These are phyloP conservation scores for Opisthocomus hoazin DNA, from an alignment of 2,113 vertebrate genomes.

Conservation along the genomic window DNA sequence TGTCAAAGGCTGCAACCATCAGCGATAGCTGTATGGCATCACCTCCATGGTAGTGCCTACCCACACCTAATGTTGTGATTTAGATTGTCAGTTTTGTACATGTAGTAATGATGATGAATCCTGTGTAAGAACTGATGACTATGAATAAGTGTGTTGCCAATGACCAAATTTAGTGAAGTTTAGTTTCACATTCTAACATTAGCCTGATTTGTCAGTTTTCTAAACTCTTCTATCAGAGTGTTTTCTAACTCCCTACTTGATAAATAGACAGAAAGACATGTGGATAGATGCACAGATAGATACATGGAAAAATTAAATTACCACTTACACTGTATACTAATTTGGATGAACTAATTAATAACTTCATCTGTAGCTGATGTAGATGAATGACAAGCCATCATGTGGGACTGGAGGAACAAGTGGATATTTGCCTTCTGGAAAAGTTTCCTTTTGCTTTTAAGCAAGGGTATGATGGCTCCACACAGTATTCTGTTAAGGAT, in stretches of 20 bases:
- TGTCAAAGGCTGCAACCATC: rapidly evolving
- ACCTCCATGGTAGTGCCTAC: neutral
- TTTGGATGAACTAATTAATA: neutral
- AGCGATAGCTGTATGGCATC: neutral
- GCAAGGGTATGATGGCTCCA: neutral
- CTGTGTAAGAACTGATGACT: neutral
- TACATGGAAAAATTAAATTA: too few relatives aligned
- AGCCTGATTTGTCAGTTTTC: neutral
- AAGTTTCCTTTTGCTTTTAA: neutral
- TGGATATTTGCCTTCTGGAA: neutral
- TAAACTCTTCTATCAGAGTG: neutral
- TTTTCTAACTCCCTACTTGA: neutral
- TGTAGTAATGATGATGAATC: neutral
- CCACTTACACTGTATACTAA: neutral
- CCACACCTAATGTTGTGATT: neutral
- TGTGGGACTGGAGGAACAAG: neutral
- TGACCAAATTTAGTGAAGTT: neutral
- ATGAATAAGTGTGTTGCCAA: neutral
- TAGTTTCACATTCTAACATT: neutral
- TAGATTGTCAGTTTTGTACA: neutral
- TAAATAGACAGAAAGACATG: neutral
- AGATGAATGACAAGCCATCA: neutral
- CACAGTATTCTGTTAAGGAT: neutral
- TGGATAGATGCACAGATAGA: too few relatives aligned
- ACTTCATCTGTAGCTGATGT: neutral